phyloP scores from a whole-genome alignment of 2,797 vertebrate genomes.

The Sorex maritimensis region DNA sequence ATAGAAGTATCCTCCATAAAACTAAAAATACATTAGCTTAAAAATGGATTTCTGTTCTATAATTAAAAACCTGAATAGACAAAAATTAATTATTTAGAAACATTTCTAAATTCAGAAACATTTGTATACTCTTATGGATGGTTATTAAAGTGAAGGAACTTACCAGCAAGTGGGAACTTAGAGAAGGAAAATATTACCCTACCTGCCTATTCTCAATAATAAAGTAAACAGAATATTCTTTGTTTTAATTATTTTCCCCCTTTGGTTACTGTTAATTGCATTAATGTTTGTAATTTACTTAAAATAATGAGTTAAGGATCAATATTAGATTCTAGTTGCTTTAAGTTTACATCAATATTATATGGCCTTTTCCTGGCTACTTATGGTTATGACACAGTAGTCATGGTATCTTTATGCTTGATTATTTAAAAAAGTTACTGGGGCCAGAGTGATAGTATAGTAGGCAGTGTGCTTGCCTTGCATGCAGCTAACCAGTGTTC shows the following conservation, averaged over 20 bases:
- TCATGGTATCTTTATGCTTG: conserved; percentile 38
- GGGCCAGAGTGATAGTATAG: too few relatives aligned
- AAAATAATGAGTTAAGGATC: conserved; percentile 27
- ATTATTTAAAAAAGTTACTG: conserved; percentile 43
- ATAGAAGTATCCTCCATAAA: conserved; percentile 38
- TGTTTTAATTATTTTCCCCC: conserved; percentile 71
- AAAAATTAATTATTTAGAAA: conserved; percentile 60
- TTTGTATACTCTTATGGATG: conserved; percentile 67
- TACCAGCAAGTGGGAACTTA: conserved; percentile 63
- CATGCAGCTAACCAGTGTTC: too few relatives aligned
- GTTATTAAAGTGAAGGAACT: conserved; percentile 62
- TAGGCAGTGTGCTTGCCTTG: too few relatives aligned
- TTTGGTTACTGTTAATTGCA: background rate
- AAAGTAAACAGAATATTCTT: conserved; percentile 44
- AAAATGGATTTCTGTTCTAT: conserved; percentile 23
- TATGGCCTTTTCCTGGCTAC: conserved; percentile 7
- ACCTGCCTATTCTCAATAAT: conserved; percentile 71
- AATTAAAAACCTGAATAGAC: conserved; percentile 48
- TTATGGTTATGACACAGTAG: conserved; percentile 66
- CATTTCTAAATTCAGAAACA: conserved; percentile 55
- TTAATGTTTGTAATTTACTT: background rate
- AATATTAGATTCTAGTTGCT: conserved; percentile 53
- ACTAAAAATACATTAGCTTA: conserved; percentile 48
- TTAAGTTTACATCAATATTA: conserved; percentile 66
- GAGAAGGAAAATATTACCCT: background rate